phyloP scores from a whole-genome alignment of 2,113 vertebrate genomes.

The Acrocephalus kingi region DNA sequence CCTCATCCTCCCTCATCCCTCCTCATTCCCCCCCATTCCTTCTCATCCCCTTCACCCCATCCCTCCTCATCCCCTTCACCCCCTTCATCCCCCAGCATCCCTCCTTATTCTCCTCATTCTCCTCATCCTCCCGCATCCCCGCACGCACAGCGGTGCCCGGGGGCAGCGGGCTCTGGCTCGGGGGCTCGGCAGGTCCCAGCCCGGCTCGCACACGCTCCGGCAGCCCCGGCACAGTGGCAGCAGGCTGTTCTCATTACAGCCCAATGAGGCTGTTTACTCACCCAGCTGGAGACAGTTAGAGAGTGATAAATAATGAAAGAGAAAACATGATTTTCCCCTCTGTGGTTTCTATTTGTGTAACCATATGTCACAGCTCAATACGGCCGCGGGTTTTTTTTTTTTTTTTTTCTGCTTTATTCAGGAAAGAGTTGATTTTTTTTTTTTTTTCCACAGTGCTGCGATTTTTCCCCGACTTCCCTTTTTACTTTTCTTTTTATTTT shows the following conservation, averaged over 20 bases:
- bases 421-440: conserved; percentile 76
- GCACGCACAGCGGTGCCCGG: no score
- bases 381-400: conserved; percentile 45
- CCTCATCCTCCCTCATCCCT: no score
- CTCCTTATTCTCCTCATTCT: no score
- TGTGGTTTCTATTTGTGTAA: conserved; percentile 83
- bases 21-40: no score
- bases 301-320: conserved; percentile 88
- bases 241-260: conserved; percentile 87
- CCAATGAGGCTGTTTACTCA: conserved; percentile 92
- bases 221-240: conserved; percentile 72
- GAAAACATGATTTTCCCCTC: conserved; percentile 87
- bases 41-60: no score
- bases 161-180: no score
- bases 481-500: not conserved
- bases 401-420: conserved; percentile 70
- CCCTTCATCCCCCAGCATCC: no score
- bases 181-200: no score
- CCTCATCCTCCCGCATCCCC: no score
- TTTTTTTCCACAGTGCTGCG: not conserved
- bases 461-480: not conserved
- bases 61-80: no score
- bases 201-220: no score
- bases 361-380: conserved; percentile 80
- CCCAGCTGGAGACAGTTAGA: conserved; percentile 88